Base-by-base conservation (phyloP, 2,888 invertebrate genomes). In the Rhingia campestris region DNA sequence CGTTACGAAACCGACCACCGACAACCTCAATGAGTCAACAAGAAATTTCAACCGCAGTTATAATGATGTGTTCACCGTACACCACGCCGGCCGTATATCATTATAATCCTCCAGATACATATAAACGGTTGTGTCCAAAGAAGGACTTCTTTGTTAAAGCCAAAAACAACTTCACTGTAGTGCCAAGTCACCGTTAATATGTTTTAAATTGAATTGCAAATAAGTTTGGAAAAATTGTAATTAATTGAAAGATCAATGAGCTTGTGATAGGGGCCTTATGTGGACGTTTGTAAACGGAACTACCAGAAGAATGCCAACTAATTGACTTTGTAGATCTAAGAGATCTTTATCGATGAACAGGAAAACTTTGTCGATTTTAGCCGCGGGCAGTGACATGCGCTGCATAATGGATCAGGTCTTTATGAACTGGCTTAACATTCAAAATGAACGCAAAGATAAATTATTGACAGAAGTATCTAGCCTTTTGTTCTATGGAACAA, bases 141-240 rank as follows among this genome's bases (percentile, higher is more conserved):
- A 73, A 54, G 73, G 61, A 54, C 37, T 54, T 39, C 63, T 73
- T 73, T 73, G 73, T 73, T 63, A 45, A 61, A 32, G 33, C 33
- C 9, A 39, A 6, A 56, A 47, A 22, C 22, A 22, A 22, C 22
- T 22, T 22, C 1, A 22, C 53, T 7, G 6, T 58, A 49, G 35
- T 43, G 49, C 35, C n/a, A 61, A 63, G 53, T 61, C 53, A 53
- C 30, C 32, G 53, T 9, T 39, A 37, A 47, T 64, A 33, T 47
- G 9, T 7, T 41, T 59, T 7, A 30, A 49, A 39, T 51, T 41
- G 32, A 59, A 59, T 59, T 49, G 49, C 47, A 59, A 58, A 70
- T 10, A 39, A 37, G 54, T 43, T 53, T 64, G n/a, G 14, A 41
- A 51, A 64, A n/a, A 6, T 6, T 32, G 2, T 53, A 66, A 41